Evolutionary conservation across 2,797 vertebrate species (phyloP).

Genomic region (Lutjanus argentimaculatus): DNA sequence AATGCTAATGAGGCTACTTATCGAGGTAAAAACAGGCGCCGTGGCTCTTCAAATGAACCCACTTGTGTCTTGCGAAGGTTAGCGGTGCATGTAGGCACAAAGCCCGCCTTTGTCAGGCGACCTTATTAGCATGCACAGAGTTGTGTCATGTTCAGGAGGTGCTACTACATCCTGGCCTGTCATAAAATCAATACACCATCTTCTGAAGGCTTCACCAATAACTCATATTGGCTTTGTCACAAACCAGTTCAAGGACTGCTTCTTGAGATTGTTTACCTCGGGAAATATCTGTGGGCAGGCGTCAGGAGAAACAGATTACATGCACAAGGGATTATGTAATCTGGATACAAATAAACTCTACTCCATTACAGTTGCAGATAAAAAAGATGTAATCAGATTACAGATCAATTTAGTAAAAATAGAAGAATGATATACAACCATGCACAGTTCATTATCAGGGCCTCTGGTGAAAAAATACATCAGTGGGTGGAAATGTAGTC

Average conservation of each 20-base stretch:
- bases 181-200: conserved; percentile 80
- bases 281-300: conserved; percentile 39
- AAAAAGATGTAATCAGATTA: too few relatives aligned
- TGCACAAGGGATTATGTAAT: too few relatives aligned
- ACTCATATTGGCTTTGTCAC: conserved; percentile 70
- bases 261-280: conserved; percentile 62
- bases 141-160: conserved; percentile 50
- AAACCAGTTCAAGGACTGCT: conserved; percentile 64
- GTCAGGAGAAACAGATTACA: too few relatives aligned
- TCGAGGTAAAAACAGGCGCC: neutral
- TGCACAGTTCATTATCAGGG: too few relatives aligned
- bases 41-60: conserved; percentile 22
- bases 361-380: too few relatives aligned
- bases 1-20: conserved; percentile 58
- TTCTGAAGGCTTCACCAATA: conserved; percentile 65
- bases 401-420: too few relatives aligned
- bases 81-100: conserved; percentile 26
- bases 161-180: conserved; percentile 68
- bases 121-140: conserved; percentile 72
- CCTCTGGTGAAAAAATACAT: too few relatives aligned
- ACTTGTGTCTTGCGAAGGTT: conserved; percentile 41
- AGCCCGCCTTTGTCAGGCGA: conserved; percentile 29
- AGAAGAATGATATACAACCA: too few relatives aligned
- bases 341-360: too few relatives aligned
- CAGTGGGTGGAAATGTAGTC: too few relatives aligned